phyloP scores from a whole-genome alignment of 1,140 invertebrate genomes.

The Drosophila burlai region DNA sequence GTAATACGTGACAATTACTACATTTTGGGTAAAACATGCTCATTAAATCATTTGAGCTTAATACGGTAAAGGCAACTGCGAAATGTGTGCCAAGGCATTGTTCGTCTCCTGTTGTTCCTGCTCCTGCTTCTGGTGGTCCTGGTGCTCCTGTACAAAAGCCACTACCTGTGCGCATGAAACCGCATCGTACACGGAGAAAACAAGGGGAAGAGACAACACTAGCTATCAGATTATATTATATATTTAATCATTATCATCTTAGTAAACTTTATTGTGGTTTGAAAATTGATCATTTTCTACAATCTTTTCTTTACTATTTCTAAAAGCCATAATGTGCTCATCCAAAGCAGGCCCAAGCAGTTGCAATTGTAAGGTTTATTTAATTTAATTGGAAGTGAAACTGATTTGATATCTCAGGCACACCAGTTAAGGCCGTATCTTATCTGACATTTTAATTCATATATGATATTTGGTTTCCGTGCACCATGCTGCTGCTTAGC shows the following conservation, averaged over 20 bases:
- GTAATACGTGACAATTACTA: conserved; percentile 84
- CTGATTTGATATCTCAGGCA: not conserved
- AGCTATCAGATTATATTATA: too few species aligned
- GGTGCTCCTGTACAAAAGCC: conserved; percentile 45
- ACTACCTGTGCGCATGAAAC: conserved; percentile 56
- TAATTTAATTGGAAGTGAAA: not conserved
- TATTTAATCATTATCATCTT: not conserved
- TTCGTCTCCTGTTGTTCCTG: conserved; percentile 22
- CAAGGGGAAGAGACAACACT: not conserved
- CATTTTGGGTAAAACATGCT: conserved; percentile 81
- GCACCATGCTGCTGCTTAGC: conserved; percentile 13
- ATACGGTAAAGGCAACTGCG: conserved; percentile 62
- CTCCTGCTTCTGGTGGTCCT: not conserved
- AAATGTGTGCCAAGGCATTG: conserved; percentile 71
- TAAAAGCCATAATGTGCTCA: not conserved
- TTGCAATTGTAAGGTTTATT: not conserved
- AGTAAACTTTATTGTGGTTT: not conserved
- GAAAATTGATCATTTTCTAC: not conserved
- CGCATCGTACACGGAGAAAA: conserved; percentile 40
- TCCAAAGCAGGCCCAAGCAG: not conserved
- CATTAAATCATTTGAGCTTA: conserved; percentile 82
- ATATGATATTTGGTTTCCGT: conserved; percentile 7
- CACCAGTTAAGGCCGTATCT: not conserved
- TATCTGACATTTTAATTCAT: not conserved
- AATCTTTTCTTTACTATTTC: not conserved